A percentile compares a stretch with the other conserved stretches of the same genome.
phyloP scores from a whole-genome alignment of 2,113 vertebrate genomes.

The Petrocephalus zakoni region DNA sequence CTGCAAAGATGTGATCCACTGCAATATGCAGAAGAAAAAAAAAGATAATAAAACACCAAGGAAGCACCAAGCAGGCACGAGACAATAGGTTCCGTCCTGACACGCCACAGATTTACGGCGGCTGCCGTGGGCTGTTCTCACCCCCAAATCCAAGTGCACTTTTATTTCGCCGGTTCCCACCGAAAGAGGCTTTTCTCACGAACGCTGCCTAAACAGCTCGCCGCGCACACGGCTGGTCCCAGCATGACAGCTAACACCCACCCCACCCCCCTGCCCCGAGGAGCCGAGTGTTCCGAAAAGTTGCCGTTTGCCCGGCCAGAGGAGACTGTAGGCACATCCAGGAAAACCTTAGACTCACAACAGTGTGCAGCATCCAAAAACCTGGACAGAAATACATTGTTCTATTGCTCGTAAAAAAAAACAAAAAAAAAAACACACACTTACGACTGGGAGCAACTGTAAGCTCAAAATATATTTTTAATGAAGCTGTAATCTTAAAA shows the following conservation, averaged over 20 bases:
- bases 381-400: neutral
- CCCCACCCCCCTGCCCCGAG: neutral
- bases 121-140: neutral
- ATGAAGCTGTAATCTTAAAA: slow-evolving; percentile 15
- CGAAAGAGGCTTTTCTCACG: neutral
- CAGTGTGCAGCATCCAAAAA: neutral
- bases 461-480: slow-evolving; percentile 9
- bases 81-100: neutral
- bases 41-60: neutral
- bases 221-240: neutral
- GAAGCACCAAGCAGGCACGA: neutral
- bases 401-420: neutral
- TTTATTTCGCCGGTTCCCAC: neutral
- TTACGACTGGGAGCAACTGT: neutral
- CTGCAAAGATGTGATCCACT: neutral
- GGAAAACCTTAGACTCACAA: neutral
- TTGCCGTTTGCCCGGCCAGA: neutral
- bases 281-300: neutral
- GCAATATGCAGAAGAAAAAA: neutral
- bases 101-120: neutral
- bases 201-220: neutral
- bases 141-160: neutral
- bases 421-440: neutral
- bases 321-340: neutral
- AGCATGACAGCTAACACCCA: neutral